These are phyloP conservation scores for Vulpes ferrilata DNA, from an alignment of 2,113 vertebrate species.

Conservation along the genomic window DNA sequence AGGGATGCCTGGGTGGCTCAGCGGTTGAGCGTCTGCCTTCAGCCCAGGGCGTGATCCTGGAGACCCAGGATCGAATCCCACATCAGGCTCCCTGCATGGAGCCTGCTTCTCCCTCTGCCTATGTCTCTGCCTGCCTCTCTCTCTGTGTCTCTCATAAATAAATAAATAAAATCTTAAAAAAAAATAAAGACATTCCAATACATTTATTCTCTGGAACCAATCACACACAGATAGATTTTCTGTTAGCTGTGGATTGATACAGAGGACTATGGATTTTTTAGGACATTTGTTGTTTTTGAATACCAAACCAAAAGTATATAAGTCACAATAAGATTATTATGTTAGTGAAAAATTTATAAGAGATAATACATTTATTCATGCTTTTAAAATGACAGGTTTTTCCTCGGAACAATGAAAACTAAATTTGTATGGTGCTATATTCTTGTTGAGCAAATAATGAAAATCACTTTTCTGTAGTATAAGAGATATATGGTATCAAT, in stretches of 20 bases:
- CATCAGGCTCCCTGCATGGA: no score
- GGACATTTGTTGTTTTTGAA: background rate
- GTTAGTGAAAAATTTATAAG: slow-evolving; percentile 7
- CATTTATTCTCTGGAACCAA: background rate
- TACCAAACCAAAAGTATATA: slow-evolving; percentile 13
- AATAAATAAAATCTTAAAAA: no score
- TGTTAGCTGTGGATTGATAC: background rate
- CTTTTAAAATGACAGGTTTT: slow-evolving; percentile 31
- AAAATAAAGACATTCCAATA: background rate
- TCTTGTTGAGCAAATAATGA: background rate
- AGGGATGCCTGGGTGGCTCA: no score
- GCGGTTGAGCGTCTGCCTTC: no score
- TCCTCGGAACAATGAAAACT: background rate
- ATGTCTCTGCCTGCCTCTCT: no score
- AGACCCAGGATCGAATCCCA: no score
- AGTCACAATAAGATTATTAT: background rate
- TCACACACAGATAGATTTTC: background rate
- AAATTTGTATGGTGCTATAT: background rate
- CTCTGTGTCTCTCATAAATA: no score
- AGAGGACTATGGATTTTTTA: slow-evolving; percentile 10
- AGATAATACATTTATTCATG: background rate
- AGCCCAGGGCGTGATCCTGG: no score
- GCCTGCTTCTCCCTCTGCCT: no score
- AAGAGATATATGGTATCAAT: background rate
- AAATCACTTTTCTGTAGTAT: background rate